Conservation (phyloP, 2,888 invertebrate species). For the Calameuta idolon region DNA sequence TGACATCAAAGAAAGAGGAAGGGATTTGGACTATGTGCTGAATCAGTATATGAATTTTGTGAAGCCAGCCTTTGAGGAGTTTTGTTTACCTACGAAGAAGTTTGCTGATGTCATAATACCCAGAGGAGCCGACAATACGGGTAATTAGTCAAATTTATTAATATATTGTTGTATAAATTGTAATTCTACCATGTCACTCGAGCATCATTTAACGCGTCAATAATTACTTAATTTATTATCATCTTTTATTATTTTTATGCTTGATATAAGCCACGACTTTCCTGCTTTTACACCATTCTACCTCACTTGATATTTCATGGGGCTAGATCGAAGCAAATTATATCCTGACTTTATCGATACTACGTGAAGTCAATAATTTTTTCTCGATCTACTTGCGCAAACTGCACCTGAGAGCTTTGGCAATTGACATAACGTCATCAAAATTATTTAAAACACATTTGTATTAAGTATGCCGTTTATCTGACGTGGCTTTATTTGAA, state of each 20-base stretch:
- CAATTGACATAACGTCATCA: background rate
- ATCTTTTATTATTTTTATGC: background rate
- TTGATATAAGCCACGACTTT: background rate
- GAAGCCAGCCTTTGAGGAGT: slow-evolving; percentile 99
- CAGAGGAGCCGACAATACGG: slow-evolving; percentile 96
- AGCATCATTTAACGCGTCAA: background rate
- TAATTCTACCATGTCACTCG: background rate
- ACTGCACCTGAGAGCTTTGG: background rate
- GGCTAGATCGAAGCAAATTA: background rate
- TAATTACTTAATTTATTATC: background rate
- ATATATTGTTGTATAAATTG: background rate
- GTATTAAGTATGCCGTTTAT: background rate
- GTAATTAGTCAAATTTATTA: slow-evolving; percentile 69
- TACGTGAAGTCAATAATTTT: background rate
- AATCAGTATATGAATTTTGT: slow-evolving; percentile 98
- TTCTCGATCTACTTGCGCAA: background rate
- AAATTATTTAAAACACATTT: background rate
- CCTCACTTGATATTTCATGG: background rate
- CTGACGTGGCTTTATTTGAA: background rate
- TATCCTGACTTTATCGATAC: too few relatives aligned
- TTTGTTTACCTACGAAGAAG: slow-evolving; percentile 98
- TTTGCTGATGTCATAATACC: slow-evolving; percentile 99
- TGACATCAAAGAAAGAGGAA: slow-evolving; percentile 94
- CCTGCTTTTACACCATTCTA: background rate
- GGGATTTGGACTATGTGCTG: slow-evolving; percentile 93